These are phyloP conservation scores for Strix aluco DNA, from an alignment of 2,113 vertebrate genomes.

Conservation along the genomic window DNA sequence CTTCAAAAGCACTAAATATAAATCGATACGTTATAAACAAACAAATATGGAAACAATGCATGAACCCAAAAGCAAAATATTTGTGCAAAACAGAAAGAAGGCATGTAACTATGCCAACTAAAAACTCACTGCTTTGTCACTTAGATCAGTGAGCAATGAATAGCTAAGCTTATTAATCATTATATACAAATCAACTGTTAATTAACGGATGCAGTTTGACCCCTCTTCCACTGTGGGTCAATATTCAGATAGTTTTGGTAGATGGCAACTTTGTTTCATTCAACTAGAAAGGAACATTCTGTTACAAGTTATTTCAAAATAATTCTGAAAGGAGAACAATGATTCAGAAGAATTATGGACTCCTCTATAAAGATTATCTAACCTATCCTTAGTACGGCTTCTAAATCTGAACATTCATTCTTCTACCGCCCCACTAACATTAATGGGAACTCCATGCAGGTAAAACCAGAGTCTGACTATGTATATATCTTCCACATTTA, in stretches of 20 bases:
- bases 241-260: not conserved
- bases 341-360: not conserved
- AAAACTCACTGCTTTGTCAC: not conserved
- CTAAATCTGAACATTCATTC: not conserved
- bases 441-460: not conserved
- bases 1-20: not conserved
- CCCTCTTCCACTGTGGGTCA: not conserved
- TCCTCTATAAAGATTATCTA: not conserved
- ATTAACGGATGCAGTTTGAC: not conserved
- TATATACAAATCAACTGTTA: not conserved
- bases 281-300: not conserved
- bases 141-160: not conserved
- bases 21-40: not conserved
- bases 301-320: not conserved
- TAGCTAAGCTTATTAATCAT: not conserved
- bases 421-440: not conserved
- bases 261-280: not conserved
- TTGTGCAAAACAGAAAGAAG: not conserved
- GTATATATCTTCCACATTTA: not conserved
- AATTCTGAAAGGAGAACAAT: not conserved
- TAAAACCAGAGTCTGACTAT: not conserved
- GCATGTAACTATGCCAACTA: not conserved
- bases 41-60: not conserved
- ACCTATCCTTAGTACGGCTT: not conserved
- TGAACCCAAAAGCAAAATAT: not conserved